Conservation (phyloP, 2,113 vertebrate species). For the Circaetus cinerascens region DNA sequence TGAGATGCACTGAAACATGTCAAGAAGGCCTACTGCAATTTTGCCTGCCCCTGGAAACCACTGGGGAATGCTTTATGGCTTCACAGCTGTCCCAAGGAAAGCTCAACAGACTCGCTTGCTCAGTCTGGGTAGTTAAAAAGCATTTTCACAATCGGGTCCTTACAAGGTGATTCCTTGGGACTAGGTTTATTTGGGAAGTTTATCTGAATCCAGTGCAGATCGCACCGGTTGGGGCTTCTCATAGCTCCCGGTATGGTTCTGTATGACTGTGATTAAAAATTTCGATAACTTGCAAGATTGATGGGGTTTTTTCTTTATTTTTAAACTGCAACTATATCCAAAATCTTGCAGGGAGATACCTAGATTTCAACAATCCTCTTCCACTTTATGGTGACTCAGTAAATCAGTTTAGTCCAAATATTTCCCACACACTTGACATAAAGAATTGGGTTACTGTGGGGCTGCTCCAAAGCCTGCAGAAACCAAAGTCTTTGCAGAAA, state of each 20-base stretch:
- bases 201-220: neutral
- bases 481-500: neutral
- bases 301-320: neutral
- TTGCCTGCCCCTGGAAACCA: neutral
- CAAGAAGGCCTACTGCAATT: neutral
- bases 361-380: neutral
- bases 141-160: neutral
- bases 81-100: neutral
- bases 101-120: neutral
- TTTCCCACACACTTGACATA: neutral
- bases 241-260: neutral
- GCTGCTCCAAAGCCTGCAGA: neutral
- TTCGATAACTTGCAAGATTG: neutral
- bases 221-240: neutral
- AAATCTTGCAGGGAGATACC: neutral
- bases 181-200: neutral
- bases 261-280: neutral
- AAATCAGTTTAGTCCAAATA: neutral
- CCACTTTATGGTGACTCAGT: neutral
- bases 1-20: neutral
- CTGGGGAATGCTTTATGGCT: neutral
- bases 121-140: neutral
- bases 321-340: neutral
- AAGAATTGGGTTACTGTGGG: neutral
- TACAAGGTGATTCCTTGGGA: neutral